A percentile compares a stretch with the other conserved stretches of the same genome.
Evolutionary conservation across 2,888 invertebrate species (phyloP).

Genomic region (Drosophila kuntzei): DNA sequence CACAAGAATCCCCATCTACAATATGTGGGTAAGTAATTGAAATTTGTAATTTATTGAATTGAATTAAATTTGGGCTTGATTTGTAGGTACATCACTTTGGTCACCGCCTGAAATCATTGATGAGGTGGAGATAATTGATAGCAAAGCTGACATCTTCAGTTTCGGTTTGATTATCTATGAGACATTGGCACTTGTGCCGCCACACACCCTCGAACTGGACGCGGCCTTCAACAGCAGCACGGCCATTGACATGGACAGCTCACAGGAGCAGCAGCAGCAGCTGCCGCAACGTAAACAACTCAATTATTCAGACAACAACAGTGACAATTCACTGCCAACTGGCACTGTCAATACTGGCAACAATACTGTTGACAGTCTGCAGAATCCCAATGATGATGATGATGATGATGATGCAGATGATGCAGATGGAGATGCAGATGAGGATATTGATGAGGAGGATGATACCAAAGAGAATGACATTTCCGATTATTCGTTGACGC

Average conservation of each 20-base stretch:
- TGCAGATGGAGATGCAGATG: neutral
- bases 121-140: constrained; percentile 87
- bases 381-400: too few relatives aligned
- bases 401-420: neutral
- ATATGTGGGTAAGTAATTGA: constrained; percentile 87
- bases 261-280: constrained; percentile 30
- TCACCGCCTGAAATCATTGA: constrained; percentile 92
- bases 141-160: constrained; percentile 92
- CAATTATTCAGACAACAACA: constrained; percentile 5
- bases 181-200: constrained; percentile 91
- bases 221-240: constrained; percentile 43
- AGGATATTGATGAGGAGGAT: constrained; percentile 43
- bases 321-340: neutral
- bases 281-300: constrained; percentile 15
- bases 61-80: neutral
- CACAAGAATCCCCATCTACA: constrained; percentile 86
- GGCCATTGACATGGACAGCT: constrained; percentile 49
- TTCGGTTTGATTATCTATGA: constrained; percentile 93
- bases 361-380: constrained; percentile 6
- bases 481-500: constrained; percentile 37
- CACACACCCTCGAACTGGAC: constrained; percentile 86
- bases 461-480: constrained; percentile 63
- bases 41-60: neutral
- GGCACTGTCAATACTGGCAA: neutral
- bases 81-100: constrained; percentile 88